phyloP scores from a whole-genome alignment of 2,888 invertebrate genomes.

The Gryllus longicercus region DNA sequence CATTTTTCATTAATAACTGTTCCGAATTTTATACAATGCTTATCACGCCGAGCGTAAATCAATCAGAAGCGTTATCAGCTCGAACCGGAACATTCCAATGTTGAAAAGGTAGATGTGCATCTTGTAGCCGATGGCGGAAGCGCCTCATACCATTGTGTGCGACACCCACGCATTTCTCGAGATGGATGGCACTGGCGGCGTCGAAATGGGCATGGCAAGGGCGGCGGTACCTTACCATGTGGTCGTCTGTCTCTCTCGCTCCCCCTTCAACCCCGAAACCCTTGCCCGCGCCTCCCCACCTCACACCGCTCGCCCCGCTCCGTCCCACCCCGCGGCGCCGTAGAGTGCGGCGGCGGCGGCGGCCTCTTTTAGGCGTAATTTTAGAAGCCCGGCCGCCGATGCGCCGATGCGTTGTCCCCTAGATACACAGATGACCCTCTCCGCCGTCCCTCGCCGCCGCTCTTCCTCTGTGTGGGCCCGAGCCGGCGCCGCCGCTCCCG shows the following conservation, averaged over 20 bases:
- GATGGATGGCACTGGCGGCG: background rate
- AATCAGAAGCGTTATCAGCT: no score
- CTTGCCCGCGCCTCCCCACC: background rate
- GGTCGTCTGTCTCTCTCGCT: background rate
- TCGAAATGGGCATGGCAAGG: background rate
- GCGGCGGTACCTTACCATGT: background rate
- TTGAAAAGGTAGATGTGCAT: no score
- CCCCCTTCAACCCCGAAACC: background rate
- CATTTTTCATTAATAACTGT: no score
- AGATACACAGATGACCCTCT: conserved; percentile 17
- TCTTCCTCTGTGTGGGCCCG: background rate
- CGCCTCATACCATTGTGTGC: no score
- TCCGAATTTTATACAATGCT: no score
- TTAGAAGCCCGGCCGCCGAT: background rate
- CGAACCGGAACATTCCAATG: no score
- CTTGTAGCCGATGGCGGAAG: no score
- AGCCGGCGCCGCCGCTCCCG: background rate
- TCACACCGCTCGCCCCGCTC: background rate
- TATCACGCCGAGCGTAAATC: no score
- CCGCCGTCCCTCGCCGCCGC: background rate
- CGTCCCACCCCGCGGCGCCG: background rate
- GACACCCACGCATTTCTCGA: no score
- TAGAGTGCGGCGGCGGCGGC: background rate
- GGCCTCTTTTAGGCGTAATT: conserved; percentile 17
- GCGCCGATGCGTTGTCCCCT: conserved; percentile 17